Evolutionary conservation across 2,888 invertebrate species (phyloP).

Genomic region (Rotaria magnacalcarata): DNA sequence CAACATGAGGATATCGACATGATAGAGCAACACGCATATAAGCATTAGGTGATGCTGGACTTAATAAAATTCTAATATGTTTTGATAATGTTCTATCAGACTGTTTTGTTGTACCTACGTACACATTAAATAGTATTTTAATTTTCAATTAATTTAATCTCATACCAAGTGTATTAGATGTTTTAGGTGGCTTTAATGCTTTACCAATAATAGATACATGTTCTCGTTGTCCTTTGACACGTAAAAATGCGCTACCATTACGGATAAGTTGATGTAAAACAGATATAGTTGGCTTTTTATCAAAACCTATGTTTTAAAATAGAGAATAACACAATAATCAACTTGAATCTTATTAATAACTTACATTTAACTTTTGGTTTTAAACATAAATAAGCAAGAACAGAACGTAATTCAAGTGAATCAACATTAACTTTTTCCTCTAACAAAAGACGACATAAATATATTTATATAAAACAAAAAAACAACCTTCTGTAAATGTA

Average conservation of each 20-base stretch:
- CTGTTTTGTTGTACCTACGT: slow-evolving; percentile 16
- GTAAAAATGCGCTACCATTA: slow-evolving; percentile 26
- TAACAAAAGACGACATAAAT: background rate
- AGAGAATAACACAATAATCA: too few species aligned
- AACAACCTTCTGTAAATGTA: slow-evolving; percentile 18
- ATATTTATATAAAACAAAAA: background rate
- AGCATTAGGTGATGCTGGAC: slow-evolving; percentile 1
- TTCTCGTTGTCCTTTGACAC: slow-evolving; percentile 37
- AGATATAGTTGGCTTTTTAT: slow-evolving; percentile 24
- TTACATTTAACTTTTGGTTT: slow-evolving; percentile 36
- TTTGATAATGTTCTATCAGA: background rate
- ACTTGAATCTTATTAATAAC: background rate
- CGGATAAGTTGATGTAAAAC: slow-evolving; percentile 26
- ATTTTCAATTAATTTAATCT: background rate
- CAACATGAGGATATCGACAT: slow-evolving; percentile 22
- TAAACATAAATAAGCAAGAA: slow-evolving; percentile 31
- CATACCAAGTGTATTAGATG: background rate
- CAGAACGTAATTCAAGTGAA: slow-evolving; percentile 22
- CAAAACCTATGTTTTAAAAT: background rate
- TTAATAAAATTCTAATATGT: slow-evolving; percentile 4
- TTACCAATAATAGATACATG: slow-evolving; percentile 36
- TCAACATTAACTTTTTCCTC: slow-evolving; percentile 33
- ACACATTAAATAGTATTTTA: background rate
- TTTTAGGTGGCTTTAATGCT: slow-evolving; percentile 26
- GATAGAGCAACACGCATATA: slow-evolving; percentile 10